Base-by-base conservation (phyloP, 1,140 invertebrate genomes). In the Sinonovacula constricta region DNA sequence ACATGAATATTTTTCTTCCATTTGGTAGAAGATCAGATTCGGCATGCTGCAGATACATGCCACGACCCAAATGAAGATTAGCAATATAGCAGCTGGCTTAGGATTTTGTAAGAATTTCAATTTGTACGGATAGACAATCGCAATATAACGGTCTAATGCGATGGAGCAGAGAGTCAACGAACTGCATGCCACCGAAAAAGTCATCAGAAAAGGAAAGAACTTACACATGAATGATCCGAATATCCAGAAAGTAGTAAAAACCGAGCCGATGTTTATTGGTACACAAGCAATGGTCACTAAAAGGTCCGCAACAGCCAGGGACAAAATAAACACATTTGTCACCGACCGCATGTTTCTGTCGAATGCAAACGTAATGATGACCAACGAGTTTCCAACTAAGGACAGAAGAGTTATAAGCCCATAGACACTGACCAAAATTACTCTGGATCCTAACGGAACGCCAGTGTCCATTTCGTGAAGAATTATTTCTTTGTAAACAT, bases 31-130 rank as follows among this genome's bases (percentile, higher is more conserved):
- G n/a, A 79, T 57, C 14, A 75, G 71, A 67, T 84, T 80, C 28
- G 85, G 83, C 7, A 83, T 60, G 14, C 69, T 76, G 24, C 81
- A 76, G 10, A 95, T 96, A 5, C 95, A 95, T 0, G 96, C 96
- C 36, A 94, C 94, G 80, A 96, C 91, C 97, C 97, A 98, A 34
- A 98, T 96, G n/a, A 96, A 91, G 51, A 94, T 93, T 56, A 98
- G 95, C 88, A 96, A 96, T 51, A 95, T 91, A 71, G 95, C 93
- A 94, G 97, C 97, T 56, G 96, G 93, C 31, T 34, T 71, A 4
- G 75, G 78, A 30, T 80, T 82, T 62, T 83, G 81, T 10, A 85
- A 72, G 54, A 77, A 75, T 45, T 83, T 82, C 88, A 97, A 97
- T 85, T 97, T 95, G 69, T 98, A 91, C 14, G 86, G 86, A 56